phyloP scores from a whole-genome alignment of 2,113 vertebrate species.

The Gopherus evgoodei region DNA sequence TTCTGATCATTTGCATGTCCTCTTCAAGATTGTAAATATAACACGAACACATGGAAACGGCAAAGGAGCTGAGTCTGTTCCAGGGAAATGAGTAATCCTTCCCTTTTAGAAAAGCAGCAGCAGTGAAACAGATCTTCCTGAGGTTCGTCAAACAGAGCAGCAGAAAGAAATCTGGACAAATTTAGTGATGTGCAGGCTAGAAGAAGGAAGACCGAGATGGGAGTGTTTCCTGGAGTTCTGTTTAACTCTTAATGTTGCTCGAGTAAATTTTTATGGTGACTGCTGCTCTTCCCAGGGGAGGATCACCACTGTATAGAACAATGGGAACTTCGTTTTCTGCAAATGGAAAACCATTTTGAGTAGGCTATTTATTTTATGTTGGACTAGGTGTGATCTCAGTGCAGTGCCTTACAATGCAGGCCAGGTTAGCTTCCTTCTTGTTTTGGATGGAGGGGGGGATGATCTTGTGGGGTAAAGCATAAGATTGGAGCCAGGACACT shows the following conservation, averaged over 20 bases:
- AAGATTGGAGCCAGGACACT: neutral
- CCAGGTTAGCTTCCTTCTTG: accelerated
- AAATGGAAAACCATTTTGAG: neutral
- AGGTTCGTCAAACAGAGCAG: slow-evolving; percentile 22
- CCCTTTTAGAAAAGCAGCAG: slow-evolving; percentile 23
- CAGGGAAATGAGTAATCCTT: slow-evolving; percentile 57
- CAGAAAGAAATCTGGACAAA: neutral
- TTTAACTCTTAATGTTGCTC: neutral
- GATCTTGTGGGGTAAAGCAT: neutral
- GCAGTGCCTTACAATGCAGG: neutral
- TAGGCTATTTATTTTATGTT: neutral
- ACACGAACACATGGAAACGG: neutral
- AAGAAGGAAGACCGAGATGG: neutral
- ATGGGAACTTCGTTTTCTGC: accelerated
- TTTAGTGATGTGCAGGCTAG: neutral
- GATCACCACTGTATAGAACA: neutral
- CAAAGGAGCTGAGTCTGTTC: slow-evolving; percentile 56
- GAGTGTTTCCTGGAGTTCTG: slow-evolving; percentile 18
- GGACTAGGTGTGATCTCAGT: neutral
- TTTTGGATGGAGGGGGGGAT: neutral
- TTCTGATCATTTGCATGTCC: slow-evolving; percentile 46
- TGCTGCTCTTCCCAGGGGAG: neutral
- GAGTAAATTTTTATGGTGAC: neutral
- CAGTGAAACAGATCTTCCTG: slow-evolving; percentile 27
- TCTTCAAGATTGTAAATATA: slow-evolving; percentile 43